Evolutionary conservation across 2,797 vertebrate genomes (phyloP).

Genomic region (Acanthurus leucopareius): DNA sequence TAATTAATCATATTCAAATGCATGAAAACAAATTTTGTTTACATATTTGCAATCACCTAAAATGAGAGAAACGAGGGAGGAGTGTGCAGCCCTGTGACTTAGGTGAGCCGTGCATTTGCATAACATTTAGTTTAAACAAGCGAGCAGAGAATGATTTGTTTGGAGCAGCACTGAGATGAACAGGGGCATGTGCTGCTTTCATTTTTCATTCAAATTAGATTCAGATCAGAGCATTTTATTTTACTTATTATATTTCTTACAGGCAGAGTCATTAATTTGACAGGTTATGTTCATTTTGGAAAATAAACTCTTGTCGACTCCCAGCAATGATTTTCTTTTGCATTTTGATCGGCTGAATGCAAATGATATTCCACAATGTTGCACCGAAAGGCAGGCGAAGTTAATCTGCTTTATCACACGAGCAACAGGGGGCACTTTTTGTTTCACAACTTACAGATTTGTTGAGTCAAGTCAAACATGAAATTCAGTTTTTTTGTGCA

Average conservation of each 20-base stretch:
- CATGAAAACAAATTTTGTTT: slow-evolving; percentile 90
- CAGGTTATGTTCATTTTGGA: slow-evolving; percentile 52
- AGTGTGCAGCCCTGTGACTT: slow-evolving; percentile 63
- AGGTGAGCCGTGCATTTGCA: slow-evolving; percentile 80
- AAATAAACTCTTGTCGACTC: slow-evolving; percentile 48
- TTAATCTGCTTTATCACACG: slow-evolving; percentile 54
- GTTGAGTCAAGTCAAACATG: slow-evolving; percentile 42
- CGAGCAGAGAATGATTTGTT: slow-evolving; percentile 56
- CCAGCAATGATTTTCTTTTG: slow-evolving; percentile 13
- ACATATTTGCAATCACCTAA: slow-evolving; percentile 85
- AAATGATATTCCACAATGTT: slow-evolving; percentile 30
- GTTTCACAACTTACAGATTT: slow-evolving; percentile 53
- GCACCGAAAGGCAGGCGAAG: slow-evolving; percentile 38
- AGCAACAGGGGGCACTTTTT: slow-evolving; percentile 57
- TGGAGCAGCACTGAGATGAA: slow-evolving; percentile 38
- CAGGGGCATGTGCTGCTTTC: slow-evolving; percentile 29
- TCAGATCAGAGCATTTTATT: slow-evolving; percentile 64
- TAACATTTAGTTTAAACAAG: slow-evolving; percentile 69
- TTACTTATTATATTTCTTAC: slow-evolving; percentile 55
- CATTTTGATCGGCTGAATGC: slow-evolving; percentile 26
- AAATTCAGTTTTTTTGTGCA: slow-evolving; percentile 54
- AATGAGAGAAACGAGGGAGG: slow-evolving; percentile 77
- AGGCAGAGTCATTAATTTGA: slow-evolving; percentile 65
- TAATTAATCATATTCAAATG: slow-evolving; percentile 90
- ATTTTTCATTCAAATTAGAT: slow-evolving; percentile 69